Evolutionary conservation across 2,113 vertebrate genomes (phyloP).

Genomic region (Poeciliopsis prolifica): DNA sequence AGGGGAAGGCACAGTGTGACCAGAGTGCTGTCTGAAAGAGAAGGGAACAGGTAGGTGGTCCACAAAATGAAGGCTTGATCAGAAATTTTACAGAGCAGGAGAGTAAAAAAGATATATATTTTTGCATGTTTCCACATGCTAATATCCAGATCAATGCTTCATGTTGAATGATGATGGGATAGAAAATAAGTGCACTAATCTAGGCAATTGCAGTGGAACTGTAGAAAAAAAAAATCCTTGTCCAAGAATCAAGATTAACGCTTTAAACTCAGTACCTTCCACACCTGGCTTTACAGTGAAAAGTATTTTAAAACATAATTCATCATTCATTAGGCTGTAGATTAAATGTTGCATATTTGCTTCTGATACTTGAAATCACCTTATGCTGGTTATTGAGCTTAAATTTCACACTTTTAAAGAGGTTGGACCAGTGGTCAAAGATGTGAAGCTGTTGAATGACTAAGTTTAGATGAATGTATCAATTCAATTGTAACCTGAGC

Average conservation of each 20-base stretch:
- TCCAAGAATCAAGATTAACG: background rate
- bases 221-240: background rate
- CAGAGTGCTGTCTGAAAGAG: conserved; percentile 65
- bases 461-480: conserved; percentile 75
- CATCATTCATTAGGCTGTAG: conserved; percentile 23
- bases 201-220: conserved; percentile 10
- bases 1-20: conserved; percentile 64
- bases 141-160: conserved; percentile 2
- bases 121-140: conserved; percentile 1
- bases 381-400: conserved; percentile 60
- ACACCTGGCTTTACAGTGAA: conserved; percentile 23
- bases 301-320: conserved; percentile 14
- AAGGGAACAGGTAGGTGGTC: conserved; percentile 76
- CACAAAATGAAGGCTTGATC: conserved; percentile 25
- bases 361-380: conserved; percentile 53
- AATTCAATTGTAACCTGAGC: conserved; percentile 66
- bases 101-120: background rate
- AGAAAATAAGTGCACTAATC: conserved; percentile 8
- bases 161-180: background rate
- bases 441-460: conserved; percentile 55
- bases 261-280: conserved; percentile 11
- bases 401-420: conserved; percentile 67
- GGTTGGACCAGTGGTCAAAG: conserved; percentile 53
- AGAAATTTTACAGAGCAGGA: conserved; percentile 32
- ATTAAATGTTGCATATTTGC: conserved; percentile 30